phyloP scores from a whole-genome alignment of 1,140 invertebrate genomes.

The Palaemon carinicauda region DNA sequence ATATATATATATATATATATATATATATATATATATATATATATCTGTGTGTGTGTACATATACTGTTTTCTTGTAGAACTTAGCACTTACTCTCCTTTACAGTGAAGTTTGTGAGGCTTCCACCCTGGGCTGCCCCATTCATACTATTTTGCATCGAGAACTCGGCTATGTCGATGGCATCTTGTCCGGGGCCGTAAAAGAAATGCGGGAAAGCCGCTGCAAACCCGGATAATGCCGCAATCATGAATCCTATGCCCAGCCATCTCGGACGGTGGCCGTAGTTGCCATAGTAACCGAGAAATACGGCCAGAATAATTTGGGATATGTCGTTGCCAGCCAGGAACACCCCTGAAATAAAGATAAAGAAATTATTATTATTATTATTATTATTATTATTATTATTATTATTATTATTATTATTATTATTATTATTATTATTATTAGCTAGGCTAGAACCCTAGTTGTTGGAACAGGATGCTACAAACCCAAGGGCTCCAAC shows the following conservation, averaged over 20 bases:
- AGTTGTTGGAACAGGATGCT: too few species aligned
- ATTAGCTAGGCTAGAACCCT: too few species aligned
- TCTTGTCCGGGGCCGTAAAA: constrained; percentile 73
- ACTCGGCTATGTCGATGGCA: constrained; percentile 61
- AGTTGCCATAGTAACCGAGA: constrained; percentile 72
- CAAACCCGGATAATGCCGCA: constrained; percentile 69
- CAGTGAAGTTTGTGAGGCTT: not conserved
- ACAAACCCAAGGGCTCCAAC: too few species aligned
- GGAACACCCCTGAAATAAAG: constrained; percentile 70
- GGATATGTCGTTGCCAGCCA: constrained; percentile 77
- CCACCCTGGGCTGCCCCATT: not conserved
- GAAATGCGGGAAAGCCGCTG: constrained; percentile 74
- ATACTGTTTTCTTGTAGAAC: not conserved
- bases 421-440: not conserved
- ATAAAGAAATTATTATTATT: not conserved
- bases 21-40: too few species aligned
- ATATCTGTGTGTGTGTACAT: too few species aligned
- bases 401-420: constrained; percentile 9
- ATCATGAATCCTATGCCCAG: constrained; percentile 66
- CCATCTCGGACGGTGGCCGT: constrained; percentile 72
- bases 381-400: not conserved
- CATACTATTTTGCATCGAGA: not conserved
- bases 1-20: too few species aligned
- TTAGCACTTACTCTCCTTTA: not conserved
- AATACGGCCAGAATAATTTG: constrained; percentile 72